A percentile compares a stretch with the other conserved stretches of the same genome.
These are phyloP conservation scores for Macrotus californicus DNA, from an alignment of 2,113 vertebrate species.

Conservation along the genomic window DNA sequence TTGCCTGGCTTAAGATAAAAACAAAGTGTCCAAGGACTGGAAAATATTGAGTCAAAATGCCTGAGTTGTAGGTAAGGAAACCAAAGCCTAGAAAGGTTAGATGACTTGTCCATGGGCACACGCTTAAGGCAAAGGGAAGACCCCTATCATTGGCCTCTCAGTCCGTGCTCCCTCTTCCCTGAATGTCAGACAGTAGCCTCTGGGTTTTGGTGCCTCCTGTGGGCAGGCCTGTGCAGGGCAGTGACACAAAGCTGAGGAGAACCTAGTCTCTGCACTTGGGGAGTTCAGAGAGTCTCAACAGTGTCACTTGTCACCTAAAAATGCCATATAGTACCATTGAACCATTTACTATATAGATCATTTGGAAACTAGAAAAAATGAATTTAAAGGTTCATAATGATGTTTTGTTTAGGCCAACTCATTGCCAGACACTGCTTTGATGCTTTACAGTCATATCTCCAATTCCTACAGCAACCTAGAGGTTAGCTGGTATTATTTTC, in stretches of 20 bases:
- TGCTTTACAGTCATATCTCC: neutral
- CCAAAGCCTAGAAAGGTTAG: conserved; percentile 7
- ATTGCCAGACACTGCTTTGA: neutral
- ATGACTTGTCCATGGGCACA: neutral
- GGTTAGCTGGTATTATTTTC: neutral
- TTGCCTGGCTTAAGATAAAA: conserved; percentile 35
- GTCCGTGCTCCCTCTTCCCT: neutral
- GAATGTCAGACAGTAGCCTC: neutral
- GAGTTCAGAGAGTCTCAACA: neutral
- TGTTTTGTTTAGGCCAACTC: neutral
- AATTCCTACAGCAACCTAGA: neutral
- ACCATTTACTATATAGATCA: neutral
- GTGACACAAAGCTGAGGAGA: neutral
- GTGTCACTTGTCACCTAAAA: neutral
- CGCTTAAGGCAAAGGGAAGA: neutral
- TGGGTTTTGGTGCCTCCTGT: neutral
- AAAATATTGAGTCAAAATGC: conserved; percentile 42
- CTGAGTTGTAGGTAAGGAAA: conserved; percentile 14
- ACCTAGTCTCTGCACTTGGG: neutral
- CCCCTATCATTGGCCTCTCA: neutral
- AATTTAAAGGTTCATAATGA: neutral
- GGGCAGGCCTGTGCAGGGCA: too few relatives aligned
- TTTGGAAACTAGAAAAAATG: neutral
- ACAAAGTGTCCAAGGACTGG: neutral
- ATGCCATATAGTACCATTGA: neutral